A percentile compares a stretch with the other conserved stretches of the same genome.
Evolutionary conservation across 2,888 invertebrate species (phyloP).

Genomic region (Mythimna loreyi): DNA sequence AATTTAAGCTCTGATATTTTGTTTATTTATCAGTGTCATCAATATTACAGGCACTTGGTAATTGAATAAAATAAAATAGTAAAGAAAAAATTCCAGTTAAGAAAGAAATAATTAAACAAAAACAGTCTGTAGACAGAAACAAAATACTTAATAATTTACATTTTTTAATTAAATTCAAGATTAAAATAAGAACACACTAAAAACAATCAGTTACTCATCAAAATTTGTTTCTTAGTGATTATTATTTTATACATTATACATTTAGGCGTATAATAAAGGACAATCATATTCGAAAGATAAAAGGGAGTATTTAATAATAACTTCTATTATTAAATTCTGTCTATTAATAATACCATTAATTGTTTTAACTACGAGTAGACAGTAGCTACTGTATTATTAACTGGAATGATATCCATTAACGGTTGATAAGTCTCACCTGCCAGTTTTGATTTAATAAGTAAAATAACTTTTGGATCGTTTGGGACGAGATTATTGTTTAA

Average conservation of each 20-base stretch:
- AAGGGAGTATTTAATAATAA: slow-evolving; percentile 8
- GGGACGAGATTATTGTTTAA: not conserved
- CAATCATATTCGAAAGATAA: slow-evolving; percentile 6
- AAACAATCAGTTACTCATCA: not conserved
- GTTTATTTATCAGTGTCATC: not conserved
- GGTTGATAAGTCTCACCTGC: slow-evolving; percentile 54
- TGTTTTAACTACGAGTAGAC: slow-evolving; percentile 32
- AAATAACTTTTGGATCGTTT: slow-evolving; percentile 16
- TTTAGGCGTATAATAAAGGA: not conserved
- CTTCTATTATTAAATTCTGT: slow-evolving; percentile 16
- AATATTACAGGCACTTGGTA: too few relatives aligned
- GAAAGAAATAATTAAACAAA: too few relatives aligned
- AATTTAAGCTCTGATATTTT: not conserved
- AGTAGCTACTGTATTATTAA: slow-evolving; percentile 29
- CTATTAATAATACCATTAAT: slow-evolving; percentile 31
- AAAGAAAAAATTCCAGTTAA: too few relatives aligned
- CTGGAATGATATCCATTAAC: slow-evolving; percentile 46
- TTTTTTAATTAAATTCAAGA: too few relatives aligned
- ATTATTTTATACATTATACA: too few relatives aligned
- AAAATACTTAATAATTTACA: too few relatives aligned
- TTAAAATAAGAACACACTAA: too few relatives aligned
- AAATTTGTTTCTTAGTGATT: not conserved
- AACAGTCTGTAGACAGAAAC: too few relatives aligned
- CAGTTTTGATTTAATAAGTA: slow-evolving; percentile 35
- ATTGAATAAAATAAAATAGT: too few relatives aligned